Base-by-base conservation (phyloP, 2,797 vertebrate genomes). In the Gobionotothen gibberifrons region DNA sequence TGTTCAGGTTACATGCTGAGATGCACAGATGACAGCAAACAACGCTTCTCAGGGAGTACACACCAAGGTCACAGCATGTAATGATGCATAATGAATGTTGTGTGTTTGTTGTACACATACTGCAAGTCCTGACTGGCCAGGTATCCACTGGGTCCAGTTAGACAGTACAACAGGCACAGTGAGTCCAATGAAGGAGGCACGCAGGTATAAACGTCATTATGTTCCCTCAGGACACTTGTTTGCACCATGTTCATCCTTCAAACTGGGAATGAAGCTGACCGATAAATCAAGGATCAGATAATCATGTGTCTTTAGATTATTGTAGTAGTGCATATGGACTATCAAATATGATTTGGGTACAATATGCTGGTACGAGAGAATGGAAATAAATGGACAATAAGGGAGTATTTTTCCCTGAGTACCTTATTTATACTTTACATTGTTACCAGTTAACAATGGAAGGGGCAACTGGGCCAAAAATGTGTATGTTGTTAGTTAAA, bases 71-170 rank as follows among this genome's bases (percentile, higher is more conserved):
- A 69, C 69, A 67, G 77, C 72, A 48, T 49, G 61, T 48, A 46
- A 52, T 49, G 43, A 15, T 40, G 9, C 15, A 14, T 79, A 79
- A 82, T 81, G 58, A 74, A 26, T 29, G 61, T 69, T 72, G 65
- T 61, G 51, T 71, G 67, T 49, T 56, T 72, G 53, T 47, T 39
- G 39, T 42, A 36, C 7, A 77, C 52, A 61, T 51, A 36, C 54
- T 73, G 65, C 86, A 86, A 62, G 89, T 85, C 70, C 64, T 48
- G 76, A 88, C 72, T 83, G 58, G 86, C 79, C 70, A 32, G 43
- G 49, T 42, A 44, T 82, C 69, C 74, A 60, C 79, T 79, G 82
- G 77, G 82, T 79, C 73, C 75, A 72, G 49, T 84, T 79, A 79
- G 47, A 46, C 21, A 9, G 2, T 40, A 54, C 51, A 11, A 44